Base-by-base conservation (phyloP, 2,888 invertebrate genomes). In the Scaptomyza flava region DNA sequence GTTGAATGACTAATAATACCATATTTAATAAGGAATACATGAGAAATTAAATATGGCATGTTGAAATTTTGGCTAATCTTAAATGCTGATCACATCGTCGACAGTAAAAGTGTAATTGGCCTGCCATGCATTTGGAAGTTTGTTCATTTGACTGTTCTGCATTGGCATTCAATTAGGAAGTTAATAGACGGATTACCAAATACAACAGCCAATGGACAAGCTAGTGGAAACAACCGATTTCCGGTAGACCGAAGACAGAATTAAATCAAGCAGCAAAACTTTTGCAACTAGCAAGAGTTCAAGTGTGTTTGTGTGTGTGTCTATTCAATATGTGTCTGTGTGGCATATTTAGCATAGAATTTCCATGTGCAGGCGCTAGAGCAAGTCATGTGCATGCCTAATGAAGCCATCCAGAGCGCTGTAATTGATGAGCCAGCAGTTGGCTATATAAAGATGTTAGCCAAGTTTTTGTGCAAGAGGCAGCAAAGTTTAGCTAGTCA, bases 231-330 rank as follows among this genome's bases (percentile, higher is more conserved):
- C 68, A 69, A 69, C 31, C 69, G 74, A 89, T 85, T 81, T 85
- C 89, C 84, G 53, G 50, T 38, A 48, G 33, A 72, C 62, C 20
- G 47, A 81, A 70, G 71, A 61, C 71, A 61, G 68, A 72, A 68
- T 81, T 74, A 88, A 83, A 86, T 83, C 87, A 83, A 77, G 83
- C 83, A 68, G 81, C 75, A 86, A 83, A 87, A 86, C 69, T 87
- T 88, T 87, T 61, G 51, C 41, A 68, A 66, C 67, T 81, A 58
- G 60, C 54, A 30, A 27, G 43, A 59, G 56, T 50, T 50, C 14
- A 41, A 41, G 33, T 43, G 68, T 54, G 41, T 31, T 34, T 46
- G 46, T 41, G 42, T 2, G 42, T 41, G 42, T 2, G 38, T 17
- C 27, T 30, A 43, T 38, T 30, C 27, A 27, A 27, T 41, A 42